Base-by-base conservation (phyloP, 2,888 invertebrate species). In the Copidosoma aretas region DNA sequence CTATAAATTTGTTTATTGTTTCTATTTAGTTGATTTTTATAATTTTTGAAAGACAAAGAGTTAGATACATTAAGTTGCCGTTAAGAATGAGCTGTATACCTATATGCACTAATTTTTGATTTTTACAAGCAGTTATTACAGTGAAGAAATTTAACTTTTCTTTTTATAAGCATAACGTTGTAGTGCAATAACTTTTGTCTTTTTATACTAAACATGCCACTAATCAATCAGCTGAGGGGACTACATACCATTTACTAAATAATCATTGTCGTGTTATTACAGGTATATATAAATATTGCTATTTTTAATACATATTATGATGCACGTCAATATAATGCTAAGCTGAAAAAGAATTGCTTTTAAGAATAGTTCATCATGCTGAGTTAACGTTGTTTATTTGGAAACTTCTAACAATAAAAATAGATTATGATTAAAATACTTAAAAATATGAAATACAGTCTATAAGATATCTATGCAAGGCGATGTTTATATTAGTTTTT, bases 241-340 rank as follows among this genome's bases (percentile, higher is more conserved):
- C 60, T 54, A 64, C 15, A 61, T 61, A 52, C 62, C 54, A 22
- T 57, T 60, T 60, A 61, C 19, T n/a, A n/a, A n/a, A 64, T 43
- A 32, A 59, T 59, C 46, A 46, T 46, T 41, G 53, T n/a, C n/a
- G 21, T 61, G 51, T 43, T 68, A 25, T 60, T 61, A 61, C 58
- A 57, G 57, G 41, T 60, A 57, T 61, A 41, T 14, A 58, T 61
- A 41, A 61, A 52, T 19, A 21, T 61, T 54, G 64, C 14, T 49
- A 54, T 63, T 59, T 52, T 63, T 64, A 32, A 60, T 71, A 70
- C 74, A 74, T 74, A 71, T 75, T 76, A 76, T 77, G 78, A 79
- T 76, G 76, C 75, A 79, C 74, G 75, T 74, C 75, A 73, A 75
- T 75, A 71, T 74, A 74, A 75, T 73, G 73, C 74, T 75, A 74